phyloP scores from a whole-genome alignment of 1,140 invertebrate species.

The Lycorma delicatula region DNA sequence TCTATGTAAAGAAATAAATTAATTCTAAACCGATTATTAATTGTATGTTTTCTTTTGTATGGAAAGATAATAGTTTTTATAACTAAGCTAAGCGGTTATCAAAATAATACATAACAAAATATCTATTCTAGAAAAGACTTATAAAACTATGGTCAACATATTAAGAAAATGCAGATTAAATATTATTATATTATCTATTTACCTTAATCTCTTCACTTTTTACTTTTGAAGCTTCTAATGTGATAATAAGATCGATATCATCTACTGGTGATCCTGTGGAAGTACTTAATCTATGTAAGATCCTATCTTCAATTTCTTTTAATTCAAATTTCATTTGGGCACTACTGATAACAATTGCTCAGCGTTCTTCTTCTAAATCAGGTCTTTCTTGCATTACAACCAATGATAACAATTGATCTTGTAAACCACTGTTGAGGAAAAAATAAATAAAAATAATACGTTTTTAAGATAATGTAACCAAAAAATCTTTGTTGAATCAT shows the following conservation, averaged over 20 bases:
- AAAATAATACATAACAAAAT: no score
- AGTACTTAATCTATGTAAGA: slow-evolving; percentile 50
- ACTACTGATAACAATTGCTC: slow-evolving; percentile 48
- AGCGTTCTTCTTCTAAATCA: slow-evolving; percentile 56
- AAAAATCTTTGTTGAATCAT: no score
- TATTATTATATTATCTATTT: no score
- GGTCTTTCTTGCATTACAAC: slow-evolving; percentile 61
- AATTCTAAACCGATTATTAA: no score
- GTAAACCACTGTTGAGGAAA: slow-evolving; percentile 50
- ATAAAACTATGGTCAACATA: no score
- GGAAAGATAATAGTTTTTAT: no score
- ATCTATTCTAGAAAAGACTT: no score
- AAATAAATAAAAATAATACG: slow-evolving; percentile 13
- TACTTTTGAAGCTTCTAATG: slow-evolving; percentile 54
- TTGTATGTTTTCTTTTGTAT: no score
- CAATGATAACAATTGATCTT: slow-evolving; percentile 63
- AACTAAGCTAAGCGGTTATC: no score
- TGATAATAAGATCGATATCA: slow-evolving; percentile 58
- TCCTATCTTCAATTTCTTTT: slow-evolving; percentile 57
- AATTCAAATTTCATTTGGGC: slow-evolving; percentile 55
- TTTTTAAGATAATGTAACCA: no score
- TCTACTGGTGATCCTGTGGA: slow-evolving; percentile 59
- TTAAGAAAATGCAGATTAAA: no score
- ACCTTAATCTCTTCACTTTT: slow-evolving; percentile 59
- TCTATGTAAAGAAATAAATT: no score